Evolutionary conservation across 2,797 vertebrate genomes (phyloP), one percentile per base, ranked within the genome.

Genomic region (Poecile montanus): DNA sequence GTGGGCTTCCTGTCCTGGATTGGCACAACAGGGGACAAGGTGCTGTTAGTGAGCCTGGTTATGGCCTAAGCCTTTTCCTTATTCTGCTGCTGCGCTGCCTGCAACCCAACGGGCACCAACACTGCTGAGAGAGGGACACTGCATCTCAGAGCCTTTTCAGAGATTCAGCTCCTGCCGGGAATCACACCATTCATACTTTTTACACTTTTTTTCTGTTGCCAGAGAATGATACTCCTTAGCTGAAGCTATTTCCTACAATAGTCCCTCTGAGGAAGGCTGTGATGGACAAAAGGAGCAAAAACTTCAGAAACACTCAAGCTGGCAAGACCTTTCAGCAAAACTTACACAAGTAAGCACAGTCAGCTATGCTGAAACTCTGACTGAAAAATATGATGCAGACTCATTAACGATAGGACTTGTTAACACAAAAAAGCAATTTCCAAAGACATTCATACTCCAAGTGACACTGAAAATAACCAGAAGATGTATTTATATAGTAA

Each of bases 1-100:
- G 1, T 98, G 98, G 74, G 97, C 98, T 96, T 99, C 99, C 96
- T 98, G 71, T 97, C 99, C 95, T 99, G 98, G 88, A 97, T 66
- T 44, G 25, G 80, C 7, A 50, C 66, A 94, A 79, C 1, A 51
- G 57, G 73, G 57, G 26, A 85, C 67, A 86, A 27, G 27, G 60
- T 0, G 0, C 25, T 38, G 25, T 68, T 19, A 90, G 56, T 6
- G 45, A 70, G 29, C 25, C 23, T 62, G 61, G 5, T 18, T 13
- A 30, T 2, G 27, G 42, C 27, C 66, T 14, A 17, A 72, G 26
- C 7, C 58, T 79, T 36, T 16, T 10, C 45, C n/a, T 20, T 45
- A 2, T 7, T n/a, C 32, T 75, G 36, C 56, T 66, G 34, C 48
- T 48, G 30, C 54, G 13, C 29, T 40, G 16, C 40, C 82, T 57